Percentiles rank a stretch among this genome's conserved stretches.
These are phyloP conservation scores for Lagodon rhomboides DNA, from an alignment of 2,797 vertebrate species.

Conservation along the genomic window DNA sequence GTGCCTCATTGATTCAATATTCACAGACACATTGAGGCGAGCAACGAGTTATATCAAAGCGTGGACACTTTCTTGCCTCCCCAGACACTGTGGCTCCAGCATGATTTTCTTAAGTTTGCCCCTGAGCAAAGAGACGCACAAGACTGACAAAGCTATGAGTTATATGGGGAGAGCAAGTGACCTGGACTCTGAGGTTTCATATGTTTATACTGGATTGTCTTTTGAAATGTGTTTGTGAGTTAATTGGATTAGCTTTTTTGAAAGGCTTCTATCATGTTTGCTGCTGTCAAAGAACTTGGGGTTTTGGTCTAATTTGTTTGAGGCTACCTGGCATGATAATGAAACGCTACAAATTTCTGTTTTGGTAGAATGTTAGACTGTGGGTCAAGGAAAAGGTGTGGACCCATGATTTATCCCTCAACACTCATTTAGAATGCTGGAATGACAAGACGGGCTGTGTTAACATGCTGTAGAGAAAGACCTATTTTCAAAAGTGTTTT, in stretches of 20 bases:
- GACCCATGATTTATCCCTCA: too few relatives aligned
- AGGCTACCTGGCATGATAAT: not conserved
- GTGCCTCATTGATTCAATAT: conserved; percentile 79
- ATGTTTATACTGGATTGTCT: not conserved
- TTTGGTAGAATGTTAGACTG: not conserved
- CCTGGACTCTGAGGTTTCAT: not conserved
- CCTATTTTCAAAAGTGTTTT: not conserved
- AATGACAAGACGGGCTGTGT: not conserved
- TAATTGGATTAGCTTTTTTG: not conserved
- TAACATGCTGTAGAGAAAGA: not conserved
- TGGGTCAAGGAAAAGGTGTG: not conserved
- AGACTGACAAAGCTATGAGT: conserved; percentile 18
- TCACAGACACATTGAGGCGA: conserved; percentile 66
- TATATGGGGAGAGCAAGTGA: not conserved
- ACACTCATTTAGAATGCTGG: too few relatives aligned
- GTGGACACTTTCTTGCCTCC: conserved; percentile 55
- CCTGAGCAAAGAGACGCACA: conserved; percentile 2
- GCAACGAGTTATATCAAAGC: conserved; percentile 71
- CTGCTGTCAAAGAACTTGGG: not conserved
- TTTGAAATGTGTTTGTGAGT: not conserved
- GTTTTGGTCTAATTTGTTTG: not conserved
- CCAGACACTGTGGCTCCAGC: conserved; percentile 44
- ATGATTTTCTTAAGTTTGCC: conserved; percentile 37
- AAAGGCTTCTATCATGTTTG: not conserved
- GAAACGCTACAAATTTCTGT: not conserved